Evolutionary conservation across 1,140 invertebrate species (phyloP), one percentile per base, ranked within the genome.

Genomic region (Matsumurasca onukii): DNA sequence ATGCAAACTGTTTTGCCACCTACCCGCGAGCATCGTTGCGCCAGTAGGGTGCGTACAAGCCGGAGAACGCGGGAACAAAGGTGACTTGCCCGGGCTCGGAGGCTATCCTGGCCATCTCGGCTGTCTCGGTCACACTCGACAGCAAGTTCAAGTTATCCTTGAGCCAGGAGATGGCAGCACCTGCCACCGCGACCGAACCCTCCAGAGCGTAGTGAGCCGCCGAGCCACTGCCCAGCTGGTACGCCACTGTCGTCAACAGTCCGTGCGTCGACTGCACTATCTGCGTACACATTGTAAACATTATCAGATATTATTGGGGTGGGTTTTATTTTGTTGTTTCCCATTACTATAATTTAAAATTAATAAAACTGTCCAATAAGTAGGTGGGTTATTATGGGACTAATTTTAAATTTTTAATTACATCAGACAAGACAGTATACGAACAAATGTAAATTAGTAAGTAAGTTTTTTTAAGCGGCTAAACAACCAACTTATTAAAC

Each of bases 21-120:
- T 73, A 91, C 89, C 95, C 94, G 79, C 94, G 85, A 1, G 96
- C 96, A 82, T 97, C 93, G 75, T 92, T 89, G 73, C 90, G 84
- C 96, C 96, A 98, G 78, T 98, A 95, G 0, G 98, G 97, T 51
- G 97, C 97, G 78, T 96, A 98, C 0, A 99, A 80, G 1, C 97
- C 98, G 67, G 91, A 91, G 78, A 99, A 97, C 5, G 93, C 93
- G 0, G 97, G 97, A 12, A 98, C 97, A 80, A 98, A 98, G 77
- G 94, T 95, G 69, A 98, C 90, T 74, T 93, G 94, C 24, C 91
- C 91, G 3, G 90, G 91, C n/a, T 86, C 85, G 59, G 87, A 83
- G 5, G 95, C 90, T 70, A 85, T 82, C 15, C 86, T 83, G 0
- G 91, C 91, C 39, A 97, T 80, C 9, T 81, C 80, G 78, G 96